Evolutionary conservation across 2,797 vertebrate species (phyloP).

Genomic region (Micromesistius poutassou): DNA sequence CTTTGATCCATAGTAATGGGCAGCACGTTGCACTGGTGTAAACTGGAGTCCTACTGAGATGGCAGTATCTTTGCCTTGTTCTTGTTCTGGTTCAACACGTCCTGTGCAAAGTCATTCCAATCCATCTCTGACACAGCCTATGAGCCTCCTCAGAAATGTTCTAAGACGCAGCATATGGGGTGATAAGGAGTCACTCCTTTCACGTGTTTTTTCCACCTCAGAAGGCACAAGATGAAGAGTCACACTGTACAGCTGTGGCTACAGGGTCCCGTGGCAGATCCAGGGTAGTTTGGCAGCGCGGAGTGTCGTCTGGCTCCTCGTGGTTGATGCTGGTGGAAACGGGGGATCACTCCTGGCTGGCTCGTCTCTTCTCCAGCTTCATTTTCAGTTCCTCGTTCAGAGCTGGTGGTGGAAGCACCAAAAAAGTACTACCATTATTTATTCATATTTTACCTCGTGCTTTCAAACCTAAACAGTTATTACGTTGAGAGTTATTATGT

Average conservation of each 20-base stretch:
- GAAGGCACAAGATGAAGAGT: constrained; percentile 70
- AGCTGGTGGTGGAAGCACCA: constrained; percentile 53
- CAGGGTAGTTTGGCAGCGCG: constrained; percentile 40
- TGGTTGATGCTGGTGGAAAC: constrained; percentile 6
- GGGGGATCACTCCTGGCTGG: constrained; percentile 70
- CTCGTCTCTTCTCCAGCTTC: constrained; percentile 76
- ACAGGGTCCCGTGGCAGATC: constrained; percentile 18
- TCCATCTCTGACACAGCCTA: neutral
- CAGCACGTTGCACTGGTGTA: neutral
- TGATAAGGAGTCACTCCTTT: neutral
- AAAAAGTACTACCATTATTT: too few species aligned
- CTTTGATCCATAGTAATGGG: neutral
- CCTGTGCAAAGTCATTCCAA: neutral
- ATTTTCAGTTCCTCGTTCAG: constrained; percentile 78
- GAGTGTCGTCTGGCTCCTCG: constrained; percentile 28
- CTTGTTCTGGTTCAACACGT: too few species aligned
- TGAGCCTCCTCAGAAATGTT: neutral
- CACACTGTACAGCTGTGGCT: constrained; percentile 41
- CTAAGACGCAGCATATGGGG: neutral
- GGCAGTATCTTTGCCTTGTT: neutral
- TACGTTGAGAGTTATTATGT: too few species aligned
- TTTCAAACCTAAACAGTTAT: too few species aligned
- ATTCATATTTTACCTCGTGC: too few species aligned
- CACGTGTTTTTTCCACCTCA: neutral
- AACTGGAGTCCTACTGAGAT: neutral